Percentiles rank a stretch among this genome's conserved stretches.
Evolutionary conservation across 2,888 invertebrate genomes (phyloP).

Genomic region (Junonia oenone): DNA sequence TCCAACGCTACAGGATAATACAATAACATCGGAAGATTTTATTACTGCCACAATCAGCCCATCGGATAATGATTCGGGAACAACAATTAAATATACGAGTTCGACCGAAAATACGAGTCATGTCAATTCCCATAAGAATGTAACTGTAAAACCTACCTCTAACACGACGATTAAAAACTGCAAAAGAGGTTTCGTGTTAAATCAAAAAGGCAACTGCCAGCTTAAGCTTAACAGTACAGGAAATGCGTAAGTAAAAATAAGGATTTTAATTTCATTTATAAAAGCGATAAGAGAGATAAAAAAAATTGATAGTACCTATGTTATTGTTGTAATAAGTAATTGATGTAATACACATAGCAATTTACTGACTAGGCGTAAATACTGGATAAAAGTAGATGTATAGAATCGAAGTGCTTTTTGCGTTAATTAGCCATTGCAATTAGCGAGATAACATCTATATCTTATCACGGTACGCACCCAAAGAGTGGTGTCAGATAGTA

Average conservation of each 20-base stretch:
- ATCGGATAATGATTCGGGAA: constrained; percentile 21
- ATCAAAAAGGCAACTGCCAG: constrained; percentile 63
- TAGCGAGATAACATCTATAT: too few species aligned
- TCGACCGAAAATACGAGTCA: constrained; percentile 28
- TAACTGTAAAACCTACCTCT: constrained; percentile 26
- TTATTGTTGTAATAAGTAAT: too few species aligned
- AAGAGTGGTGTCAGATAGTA: too few species aligned
- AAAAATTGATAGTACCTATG: too few species aligned
- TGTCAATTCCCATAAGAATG: constrained; percentile 24
- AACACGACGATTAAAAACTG: constrained; percentile 41
- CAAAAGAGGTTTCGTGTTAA: constrained; percentile 59
- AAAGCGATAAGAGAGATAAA: too few species aligned
- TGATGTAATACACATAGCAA: too few species aligned
- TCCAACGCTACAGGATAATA: constrained; percentile 32
- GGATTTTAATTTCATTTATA: too few species aligned
- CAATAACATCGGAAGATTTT: constrained; percentile 24
- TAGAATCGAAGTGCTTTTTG: too few species aligned
- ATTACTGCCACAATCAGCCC: constrained; percentile 17
- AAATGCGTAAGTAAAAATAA: constrained; percentile 72
- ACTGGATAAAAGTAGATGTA: too few species aligned
- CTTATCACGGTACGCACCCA: too few species aligned
- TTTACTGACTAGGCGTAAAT: too few species aligned
- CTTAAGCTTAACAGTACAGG: constrained; percentile 56
- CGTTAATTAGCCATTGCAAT: too few species aligned
- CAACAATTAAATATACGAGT: constrained; percentile 31